Percentiles rank a stretch among this genome's conserved stretches.
Conservation (phyloP, 2,888 invertebrate species). For the Drosophila suboccidentalis region DNA sequence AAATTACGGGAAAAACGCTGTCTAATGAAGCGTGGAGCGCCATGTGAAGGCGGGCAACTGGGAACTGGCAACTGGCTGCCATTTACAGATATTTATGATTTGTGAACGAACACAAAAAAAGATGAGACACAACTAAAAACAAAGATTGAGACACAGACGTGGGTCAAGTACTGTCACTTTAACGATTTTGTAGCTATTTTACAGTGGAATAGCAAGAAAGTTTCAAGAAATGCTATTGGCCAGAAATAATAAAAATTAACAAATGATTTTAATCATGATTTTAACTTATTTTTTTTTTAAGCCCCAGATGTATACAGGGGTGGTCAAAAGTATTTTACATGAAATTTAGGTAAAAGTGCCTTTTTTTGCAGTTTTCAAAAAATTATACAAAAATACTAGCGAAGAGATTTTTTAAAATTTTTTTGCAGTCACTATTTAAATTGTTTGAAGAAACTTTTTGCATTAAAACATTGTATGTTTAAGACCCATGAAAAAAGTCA, state of each 20-base stretch:
- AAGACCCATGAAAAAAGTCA: too few relatives aligned
- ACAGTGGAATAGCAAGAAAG: background rate
- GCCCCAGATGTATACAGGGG: too few relatives aligned
- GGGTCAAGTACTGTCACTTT: slow-evolving; percentile 13
- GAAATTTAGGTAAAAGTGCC: too few relatives aligned
- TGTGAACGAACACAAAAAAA: slow-evolving; percentile 55
- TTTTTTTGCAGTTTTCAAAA: too few relatives aligned
- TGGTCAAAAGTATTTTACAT: too few relatives aligned
- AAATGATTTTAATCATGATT: background rate
- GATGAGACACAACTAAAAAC: slow-evolving; percentile 4
- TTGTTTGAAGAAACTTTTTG: too few relatives aligned
- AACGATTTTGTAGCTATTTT: background rate
- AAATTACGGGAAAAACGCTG: slow-evolving; percentile 14
- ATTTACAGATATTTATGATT: slow-evolving; percentile 83
- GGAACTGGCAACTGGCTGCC: slow-evolving; percentile 47
- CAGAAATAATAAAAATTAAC: too few relatives aligned
- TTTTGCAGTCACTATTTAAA: too few relatives aligned
- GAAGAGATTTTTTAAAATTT: too few relatives aligned
- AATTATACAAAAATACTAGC: too few relatives aligned
- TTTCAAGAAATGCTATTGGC: background rate
- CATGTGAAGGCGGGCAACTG: slow-evolving; percentile 40
- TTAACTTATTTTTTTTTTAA: too few relatives aligned
- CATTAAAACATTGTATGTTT: too few relatives aligned
- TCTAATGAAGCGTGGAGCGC: slow-evolving; percentile 73
- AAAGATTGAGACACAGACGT: slow-evolving; percentile 26